Conservation (phyloP, 2,113 vertebrate species). For the Anser cygnoides region DNA sequence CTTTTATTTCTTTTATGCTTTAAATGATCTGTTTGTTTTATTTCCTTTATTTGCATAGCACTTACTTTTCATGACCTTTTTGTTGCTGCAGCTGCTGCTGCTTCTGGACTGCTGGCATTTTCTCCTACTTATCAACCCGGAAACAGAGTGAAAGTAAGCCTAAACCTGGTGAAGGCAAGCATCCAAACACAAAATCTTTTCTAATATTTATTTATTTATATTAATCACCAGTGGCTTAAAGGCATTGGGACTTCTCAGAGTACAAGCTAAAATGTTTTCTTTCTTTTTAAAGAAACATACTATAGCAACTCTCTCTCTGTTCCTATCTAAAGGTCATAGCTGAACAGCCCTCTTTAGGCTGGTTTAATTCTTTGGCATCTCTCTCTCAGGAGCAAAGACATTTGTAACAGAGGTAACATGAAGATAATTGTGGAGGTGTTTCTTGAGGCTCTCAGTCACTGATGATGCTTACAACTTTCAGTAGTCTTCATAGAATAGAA, state of each 20-base stretch:
- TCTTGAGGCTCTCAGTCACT: background rate
- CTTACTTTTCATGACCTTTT: slow-evolving; percentile 61
- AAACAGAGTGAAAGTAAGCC: slow-evolving; percentile 12
- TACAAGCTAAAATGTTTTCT: background rate
- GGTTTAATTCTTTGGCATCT: background rate
- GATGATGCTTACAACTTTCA: background rate
- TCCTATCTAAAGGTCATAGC: background rate
- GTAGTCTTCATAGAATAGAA: too few relatives aligned
- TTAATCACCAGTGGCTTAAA: background rate
- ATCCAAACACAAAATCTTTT: slow-evolving; percentile 10
- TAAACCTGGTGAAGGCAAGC: slow-evolving; percentile 1
- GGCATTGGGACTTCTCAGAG: background rate
- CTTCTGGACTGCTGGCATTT: slow-evolving; percentile 15
- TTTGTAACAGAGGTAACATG: background rate
- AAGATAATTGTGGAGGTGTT: background rate
- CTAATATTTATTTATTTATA: background rate
- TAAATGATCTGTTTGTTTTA: slow-evolving; percentile 58
- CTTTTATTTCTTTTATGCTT: slow-evolving; percentile 41
- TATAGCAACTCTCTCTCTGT: background rate
- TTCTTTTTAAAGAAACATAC: background rate
- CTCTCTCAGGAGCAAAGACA: background rate
- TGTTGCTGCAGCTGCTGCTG: slow-evolving; percentile 59
- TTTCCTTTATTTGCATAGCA: slow-evolving; percentile 60
- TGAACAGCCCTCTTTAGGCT: background rate
- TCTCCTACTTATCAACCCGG: background rate